phyloP scores from a whole-genome alignment of 2,113 vertebrate genomes.

The Todiramphus chloris region DNA sequence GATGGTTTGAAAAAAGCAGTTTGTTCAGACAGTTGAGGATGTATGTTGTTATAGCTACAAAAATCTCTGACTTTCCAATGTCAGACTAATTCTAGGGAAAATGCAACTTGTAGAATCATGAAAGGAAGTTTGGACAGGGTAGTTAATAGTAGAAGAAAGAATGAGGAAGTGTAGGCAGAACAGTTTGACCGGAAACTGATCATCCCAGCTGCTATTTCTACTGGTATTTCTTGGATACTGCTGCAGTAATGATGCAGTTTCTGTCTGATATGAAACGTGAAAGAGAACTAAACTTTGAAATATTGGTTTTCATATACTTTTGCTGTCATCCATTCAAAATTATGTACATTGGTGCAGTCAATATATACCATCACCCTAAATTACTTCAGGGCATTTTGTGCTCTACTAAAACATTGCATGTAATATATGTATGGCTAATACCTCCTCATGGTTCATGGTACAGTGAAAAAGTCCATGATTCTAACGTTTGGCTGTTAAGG shows the following conservation, averaged over 20 bases:
- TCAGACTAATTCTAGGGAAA: background rate
- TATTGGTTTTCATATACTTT: background rate
- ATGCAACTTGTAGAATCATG: background rate
- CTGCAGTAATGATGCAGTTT: background rate
- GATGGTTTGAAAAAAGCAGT: background rate
- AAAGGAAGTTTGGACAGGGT: background rate
- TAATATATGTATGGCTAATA: background rate
- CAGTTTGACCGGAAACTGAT: background rate
- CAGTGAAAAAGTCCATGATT: background rate
- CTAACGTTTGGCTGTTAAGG: background rate
- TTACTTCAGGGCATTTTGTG: background rate
- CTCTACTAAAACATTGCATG: background rate
- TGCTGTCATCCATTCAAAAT: background rate
- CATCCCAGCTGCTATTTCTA: background rate
- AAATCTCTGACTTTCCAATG: background rate
- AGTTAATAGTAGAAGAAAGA: background rate
- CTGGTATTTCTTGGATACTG: background rate
- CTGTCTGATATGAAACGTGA: background rate
- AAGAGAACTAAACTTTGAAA: background rate
- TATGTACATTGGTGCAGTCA: background rate
- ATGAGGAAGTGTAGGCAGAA: background rate
- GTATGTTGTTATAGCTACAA: background rate
- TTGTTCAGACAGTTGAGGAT: background rate
- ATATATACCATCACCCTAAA: background rate
- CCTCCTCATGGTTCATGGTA: background rate